These are phyloP conservation scores for Orthonyx spaldingii DNA, from an alignment of 2,113 vertebrate species.

Conservation along the genomic window DNA sequence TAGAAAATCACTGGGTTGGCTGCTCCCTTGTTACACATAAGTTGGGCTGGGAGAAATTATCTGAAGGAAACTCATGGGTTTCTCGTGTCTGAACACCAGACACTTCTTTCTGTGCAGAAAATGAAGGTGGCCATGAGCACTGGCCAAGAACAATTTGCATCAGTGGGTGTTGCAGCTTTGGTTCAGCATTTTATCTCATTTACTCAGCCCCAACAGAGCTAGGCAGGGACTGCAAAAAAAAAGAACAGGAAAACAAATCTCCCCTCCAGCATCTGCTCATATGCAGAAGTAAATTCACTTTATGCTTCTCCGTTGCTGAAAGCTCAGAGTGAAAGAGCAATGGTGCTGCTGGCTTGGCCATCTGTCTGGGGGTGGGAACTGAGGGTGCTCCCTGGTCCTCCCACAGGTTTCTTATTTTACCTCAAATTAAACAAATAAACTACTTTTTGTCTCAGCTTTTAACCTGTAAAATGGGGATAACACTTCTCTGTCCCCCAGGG, in stretches of 20 bases:
- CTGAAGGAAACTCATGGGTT: neutral
- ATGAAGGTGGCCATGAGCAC: constrained; percentile 3
- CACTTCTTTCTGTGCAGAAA: constrained; percentile 17
- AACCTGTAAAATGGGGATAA: neutral
- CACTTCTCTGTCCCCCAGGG: neutral
- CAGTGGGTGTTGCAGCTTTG: constrained; percentile 37
- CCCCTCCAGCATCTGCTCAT: constrained; percentile 37
- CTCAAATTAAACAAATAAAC: neutral
- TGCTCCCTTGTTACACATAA: neutral
- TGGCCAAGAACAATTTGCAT: constrained; percentile 43
- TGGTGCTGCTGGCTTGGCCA: constrained; percentile 7
- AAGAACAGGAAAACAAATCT: constrained; percentile 40
- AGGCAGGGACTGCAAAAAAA: constrained; percentile 7
- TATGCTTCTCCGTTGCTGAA: neutral
- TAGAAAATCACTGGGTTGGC: neutral
- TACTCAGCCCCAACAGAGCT: constrained; percentile 29
- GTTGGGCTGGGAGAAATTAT: neutral
- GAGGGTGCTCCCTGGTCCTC: neutral
- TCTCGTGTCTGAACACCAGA: neutral
- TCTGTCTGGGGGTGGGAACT: neutral
- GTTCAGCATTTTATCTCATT: constrained; percentile 52
- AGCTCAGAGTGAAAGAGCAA: constrained; percentile 10
- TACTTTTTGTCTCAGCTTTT: neutral
- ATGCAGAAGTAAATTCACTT: constrained; percentile 42
- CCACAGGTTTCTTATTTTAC: neutral